Base-by-base conservation (phyloP, 2,888 invertebrate genomes). In the Seladonia tumulorum region DNA sequence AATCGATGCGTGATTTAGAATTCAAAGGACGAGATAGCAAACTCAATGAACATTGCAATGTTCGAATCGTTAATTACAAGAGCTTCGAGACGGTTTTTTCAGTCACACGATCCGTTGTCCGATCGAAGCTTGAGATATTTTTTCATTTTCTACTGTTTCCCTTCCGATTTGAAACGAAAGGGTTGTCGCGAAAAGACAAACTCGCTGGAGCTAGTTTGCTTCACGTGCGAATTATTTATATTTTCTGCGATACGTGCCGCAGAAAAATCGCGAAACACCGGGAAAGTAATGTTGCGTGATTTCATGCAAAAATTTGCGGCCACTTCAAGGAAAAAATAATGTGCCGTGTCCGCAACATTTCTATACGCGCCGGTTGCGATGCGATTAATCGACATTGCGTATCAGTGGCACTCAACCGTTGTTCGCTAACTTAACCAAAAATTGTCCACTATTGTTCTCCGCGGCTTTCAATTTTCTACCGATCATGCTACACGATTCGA, bases 321-420 rank as follows among this genome's bases (percentile, higher is more conserved):
- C 22, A 42, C n/a, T 63, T 18, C 25, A 45, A 39, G 60, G 70
- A 53, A 75, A 79, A 57, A 78, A 71, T 79, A 66, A 78, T 68
- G 68, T 57, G 68, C 71, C 49, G 53, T 77, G 81, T 79, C 70
- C 78, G 76, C 72, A 74, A 82, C 76, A 76, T 82, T 89, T 73
- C 60, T 72, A 29, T 66, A 70, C 71, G 75, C 79, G 63, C 63
- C 76, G 66, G 74, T 80, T 68, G 72, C 75, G 81, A 63, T 53
- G 68, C 77, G 81, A 88, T 86, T 90, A 90, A 87, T 90, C 82
- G 81, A 25, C 71, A 68, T 83, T 88, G 86, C 83, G 81, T 76
- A 73, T 78, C 83, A 91, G 82, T 79, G 83, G 63, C 49, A 68
- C 79, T 88, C 84, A 84, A 88, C 76, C 63, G 70, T 22, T 35